phyloP scores from a whole-genome alignment of 2,888 invertebrate species.

The Herminia tarsipennalis region DNA sequence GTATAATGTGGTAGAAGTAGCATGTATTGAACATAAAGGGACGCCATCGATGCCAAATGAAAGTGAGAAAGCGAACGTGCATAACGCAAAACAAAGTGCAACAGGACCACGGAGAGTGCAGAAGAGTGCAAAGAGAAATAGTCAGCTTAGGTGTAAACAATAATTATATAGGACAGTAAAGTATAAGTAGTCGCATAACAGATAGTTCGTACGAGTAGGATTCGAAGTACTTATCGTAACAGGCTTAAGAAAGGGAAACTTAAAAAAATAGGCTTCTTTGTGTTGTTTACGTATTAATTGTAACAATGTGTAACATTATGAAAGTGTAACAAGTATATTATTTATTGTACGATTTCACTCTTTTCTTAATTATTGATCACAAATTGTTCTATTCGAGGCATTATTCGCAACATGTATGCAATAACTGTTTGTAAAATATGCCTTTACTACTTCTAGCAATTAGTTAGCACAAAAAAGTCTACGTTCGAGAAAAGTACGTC shows the following conservation, averaged over 20 bases:
- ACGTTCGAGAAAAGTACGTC: slow-evolving; percentile 50
- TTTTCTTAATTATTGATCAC: slow-evolving; percentile 74
- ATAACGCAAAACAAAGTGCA: slow-evolving; percentile 68
- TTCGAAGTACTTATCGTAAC: slow-evolving; percentile 54
- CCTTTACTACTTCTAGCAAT: slow-evolving; percentile 56
- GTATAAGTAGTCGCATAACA: slow-evolving; percentile 35
- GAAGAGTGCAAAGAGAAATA: slow-evolving; percentile 50
- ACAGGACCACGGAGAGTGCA: slow-evolving; percentile 75
- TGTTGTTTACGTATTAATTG: slow-evolving; percentile 73
- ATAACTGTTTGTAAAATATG: slow-evolving; percentile 60
- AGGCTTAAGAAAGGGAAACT: slow-evolving; percentile 68
- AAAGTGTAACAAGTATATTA: slow-evolving; percentile 77
- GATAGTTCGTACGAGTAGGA: slow-evolving; percentile 45
- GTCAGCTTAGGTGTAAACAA: slow-evolving; percentile 46
- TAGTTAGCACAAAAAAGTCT: slow-evolving; percentile 50
- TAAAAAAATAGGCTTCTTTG: slow-evolving; percentile 74
- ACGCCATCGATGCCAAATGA: slow-evolving; percentile 61
- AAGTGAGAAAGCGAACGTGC: slow-evolving; percentile 73
- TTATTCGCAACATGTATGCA: slow-evolving; percentile 63
- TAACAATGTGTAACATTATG: slow-evolving; percentile 80
- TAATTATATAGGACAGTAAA: slow-evolving; percentile 40
- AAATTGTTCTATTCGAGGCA: slow-evolving; percentile 68
- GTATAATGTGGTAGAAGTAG: slow-evolving; percentile 66
- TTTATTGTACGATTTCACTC: slow-evolving; percentile 83
- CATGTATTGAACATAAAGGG: slow-evolving; percentile 59